Conservation (phyloP, 2,113 vertebrate species). For the Oplegnathus fasciatus region DNA sequence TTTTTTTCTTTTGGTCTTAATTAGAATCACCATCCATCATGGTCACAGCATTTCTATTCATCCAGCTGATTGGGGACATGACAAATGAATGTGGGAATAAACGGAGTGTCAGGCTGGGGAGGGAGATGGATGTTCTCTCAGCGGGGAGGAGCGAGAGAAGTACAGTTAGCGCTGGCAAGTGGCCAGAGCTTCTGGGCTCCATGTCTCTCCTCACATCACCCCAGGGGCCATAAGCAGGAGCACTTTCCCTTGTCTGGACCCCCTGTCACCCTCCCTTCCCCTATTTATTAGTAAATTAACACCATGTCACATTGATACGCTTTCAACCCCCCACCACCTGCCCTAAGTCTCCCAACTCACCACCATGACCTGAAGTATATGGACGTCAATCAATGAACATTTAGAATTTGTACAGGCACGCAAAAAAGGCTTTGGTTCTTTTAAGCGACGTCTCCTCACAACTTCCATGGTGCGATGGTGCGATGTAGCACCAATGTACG, state of each 20-base stretch:
- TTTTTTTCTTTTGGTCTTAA: slow-evolving; percentile 86
- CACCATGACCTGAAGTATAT: slow-evolving; percentile 72
- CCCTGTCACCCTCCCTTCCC: slow-evolving; percentile 73
- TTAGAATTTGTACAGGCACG: slow-evolving; percentile 12
- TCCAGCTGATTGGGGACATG: slow-evolving; percentile 92
- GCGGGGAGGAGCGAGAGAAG: slow-evolving; percentile 87
- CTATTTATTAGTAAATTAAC: slow-evolving; percentile 87
- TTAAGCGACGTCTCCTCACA: slow-evolving; percentile 25
- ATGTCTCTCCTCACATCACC: slow-evolving; percentile 70
- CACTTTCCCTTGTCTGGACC: slow-evolving; percentile 78
- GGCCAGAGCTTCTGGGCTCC: slow-evolving; percentile 84
- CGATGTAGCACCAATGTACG: slow-evolving; percentile 57
- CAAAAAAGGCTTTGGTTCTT: slow-evolving; percentile 10
- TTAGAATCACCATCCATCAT: slow-evolving; percentile 92
- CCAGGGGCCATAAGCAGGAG: slow-evolving; percentile 76
- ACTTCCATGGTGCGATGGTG: slow-evolving; percentile 42
- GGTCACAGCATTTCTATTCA: slow-evolving; percentile 89
- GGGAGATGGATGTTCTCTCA: slow-evolving; percentile 93
- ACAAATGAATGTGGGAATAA: slow-evolving; percentile 95
- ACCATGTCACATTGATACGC: slow-evolving; percentile 79
- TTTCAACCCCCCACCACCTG: slow-evolving; percentile 76
- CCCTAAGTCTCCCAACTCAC: slow-evolving; percentile 56
- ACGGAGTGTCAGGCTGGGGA: slow-evolving; percentile 88
- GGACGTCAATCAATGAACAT: slow-evolving; percentile 76
- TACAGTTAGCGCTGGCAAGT: slow-evolving; percentile 91